These are phyloP conservation scores for Cossypha caffra DNA, from an alignment of 2,797 vertebrate genomes.

Conservation along the genomic window DNA sequence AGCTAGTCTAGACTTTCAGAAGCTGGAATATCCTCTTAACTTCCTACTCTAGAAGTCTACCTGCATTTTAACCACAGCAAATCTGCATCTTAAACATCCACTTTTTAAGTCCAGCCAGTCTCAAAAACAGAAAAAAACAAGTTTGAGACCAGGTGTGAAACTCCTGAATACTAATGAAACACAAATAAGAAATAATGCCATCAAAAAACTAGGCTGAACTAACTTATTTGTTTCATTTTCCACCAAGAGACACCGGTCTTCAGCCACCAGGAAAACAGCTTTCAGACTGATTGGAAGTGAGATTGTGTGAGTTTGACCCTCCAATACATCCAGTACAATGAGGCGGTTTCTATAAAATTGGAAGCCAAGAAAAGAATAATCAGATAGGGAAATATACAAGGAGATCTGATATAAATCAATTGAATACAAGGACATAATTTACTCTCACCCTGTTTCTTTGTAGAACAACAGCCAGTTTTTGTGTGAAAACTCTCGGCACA, in stretches of 20 bases:
- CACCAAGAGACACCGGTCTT: constrained; percentile 93
- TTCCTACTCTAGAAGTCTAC: neutral
- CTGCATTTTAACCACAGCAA: neutral
- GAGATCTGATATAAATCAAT: neutral
- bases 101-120: neutral
- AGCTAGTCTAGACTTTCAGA: neutral
- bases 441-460: constrained; percentile 87
- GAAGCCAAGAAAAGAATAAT: constrained; percentile 25
- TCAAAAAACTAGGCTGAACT: neutral
- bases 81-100: neutral
- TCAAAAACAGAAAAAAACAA: neutral
- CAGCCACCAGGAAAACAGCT: constrained; percentile 89
- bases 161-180: neutral
- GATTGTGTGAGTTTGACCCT: constrained; percentile 89
- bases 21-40: neutral
- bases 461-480: constrained; percentile 98
- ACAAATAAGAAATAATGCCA: neutral
- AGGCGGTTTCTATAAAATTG: constrained; percentile 82
- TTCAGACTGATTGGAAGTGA: constrained; percentile 88
- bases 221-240: constrained; percentile 89
- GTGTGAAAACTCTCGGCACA: constrained; percentile 93
- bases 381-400: neutral
- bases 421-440: neutral
- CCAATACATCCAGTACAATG: constrained; percentile 90
- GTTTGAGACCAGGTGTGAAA: neutral